A percentile compares a stretch with the other conserved stretches of the same genome.
These are phyloP conservation scores for Chionoecetes opilio DNA, from an alignment of 1,140 invertebrate genomes.

Conservation along the genomic window DNA sequence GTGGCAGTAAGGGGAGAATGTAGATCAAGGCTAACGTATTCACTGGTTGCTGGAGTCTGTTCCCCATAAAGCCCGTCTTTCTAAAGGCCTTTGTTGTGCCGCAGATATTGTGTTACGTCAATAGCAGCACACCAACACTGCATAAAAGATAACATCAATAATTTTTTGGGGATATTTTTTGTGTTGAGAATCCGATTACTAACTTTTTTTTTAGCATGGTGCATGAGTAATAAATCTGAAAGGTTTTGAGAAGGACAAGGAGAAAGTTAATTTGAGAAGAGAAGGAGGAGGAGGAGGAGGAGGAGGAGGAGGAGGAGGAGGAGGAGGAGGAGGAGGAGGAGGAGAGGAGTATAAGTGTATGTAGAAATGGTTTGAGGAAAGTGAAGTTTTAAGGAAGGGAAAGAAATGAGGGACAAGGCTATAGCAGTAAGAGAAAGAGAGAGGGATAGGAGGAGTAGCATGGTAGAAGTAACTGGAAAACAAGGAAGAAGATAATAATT, in stretches of 20 bases:
- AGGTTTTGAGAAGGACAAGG: too few relatives aligned
- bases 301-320: too few relatives aligned
- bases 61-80: conserved; percentile 7
- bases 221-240: too few relatives aligned
- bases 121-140: background rate
- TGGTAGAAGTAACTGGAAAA: background rate
- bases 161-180: background rate
- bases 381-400: background rate
- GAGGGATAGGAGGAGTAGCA: background rate
- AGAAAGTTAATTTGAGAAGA: too few relatives aligned
- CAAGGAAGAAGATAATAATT: background rate
- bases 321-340: too few relatives aligned
- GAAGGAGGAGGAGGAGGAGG: too few relatives aligned
- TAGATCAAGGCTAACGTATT: too few relatives aligned
- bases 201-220: too few relatives aligned
- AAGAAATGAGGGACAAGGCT: background rate
- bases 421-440: background rate
- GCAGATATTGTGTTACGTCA: conserved; percentile 17
- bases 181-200: too few relatives aligned
- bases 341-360: too few relatives aligned
- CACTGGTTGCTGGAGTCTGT: background rate
- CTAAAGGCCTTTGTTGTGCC: conserved; percentile 25
- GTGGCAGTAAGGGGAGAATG: too few relatives aligned
- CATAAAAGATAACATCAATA: conserved; percentile 22
- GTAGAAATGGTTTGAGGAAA: background rate